These are phyloP conservation scores for Laspeyria flexula DNA, from an alignment of 2,888 invertebrate genomes.

Conservation along the genomic window DNA sequence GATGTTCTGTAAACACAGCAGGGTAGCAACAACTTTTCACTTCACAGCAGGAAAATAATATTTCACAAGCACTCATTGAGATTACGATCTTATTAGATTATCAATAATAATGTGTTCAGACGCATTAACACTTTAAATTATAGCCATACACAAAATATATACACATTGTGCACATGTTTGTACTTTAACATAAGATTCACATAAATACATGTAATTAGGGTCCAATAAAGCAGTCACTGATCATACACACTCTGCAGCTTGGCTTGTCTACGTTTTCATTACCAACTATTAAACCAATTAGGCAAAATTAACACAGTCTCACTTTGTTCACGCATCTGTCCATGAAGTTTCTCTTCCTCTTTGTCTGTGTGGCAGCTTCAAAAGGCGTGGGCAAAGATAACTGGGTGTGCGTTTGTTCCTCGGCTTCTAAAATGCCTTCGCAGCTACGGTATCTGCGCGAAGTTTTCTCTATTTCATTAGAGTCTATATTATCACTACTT, in stretches of 20 bases:
- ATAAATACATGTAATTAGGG: constrained; percentile 66
- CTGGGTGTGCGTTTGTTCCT: constrained; percentile 82
- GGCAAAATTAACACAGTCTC: constrained; percentile 88
- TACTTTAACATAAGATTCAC: constrained; percentile 81
- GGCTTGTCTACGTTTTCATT: constrained; percentile 42
- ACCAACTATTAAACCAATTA: constrained; percentile 46
- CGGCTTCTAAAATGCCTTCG: constrained; percentile 86
- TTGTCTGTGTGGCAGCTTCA: constrained; percentile 86
- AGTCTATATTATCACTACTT: constrained; percentile 71
- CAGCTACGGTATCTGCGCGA: constrained; percentile 86
- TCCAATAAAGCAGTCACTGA: constrained; percentile 73
- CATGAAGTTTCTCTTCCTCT: constrained; percentile 93
- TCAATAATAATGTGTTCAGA: constrained; percentile 70
- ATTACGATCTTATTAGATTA: constrained; percentile 75
- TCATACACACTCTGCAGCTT: constrained; percentile 76
- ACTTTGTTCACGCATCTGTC: constrained; percentile 94
- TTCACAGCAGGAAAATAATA: constrained; percentile 57
- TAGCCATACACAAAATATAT: constrained; percentile 79
- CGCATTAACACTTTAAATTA: constrained; percentile 62
- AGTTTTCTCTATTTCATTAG: constrained; percentile 63
- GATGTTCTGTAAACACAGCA: constrained; percentile 77
- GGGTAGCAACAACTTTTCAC: constrained; percentile 68
- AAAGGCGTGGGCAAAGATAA: constrained; percentile 85
- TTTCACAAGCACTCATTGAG: constrained; percentile 79
- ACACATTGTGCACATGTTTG: constrained; percentile 83